Evolutionary conservation across 64 coral and sea anemone genomes (phyloP), one percentile per base, ranked within the genome.

Genomic region (Anthopleura sola): DNA sequence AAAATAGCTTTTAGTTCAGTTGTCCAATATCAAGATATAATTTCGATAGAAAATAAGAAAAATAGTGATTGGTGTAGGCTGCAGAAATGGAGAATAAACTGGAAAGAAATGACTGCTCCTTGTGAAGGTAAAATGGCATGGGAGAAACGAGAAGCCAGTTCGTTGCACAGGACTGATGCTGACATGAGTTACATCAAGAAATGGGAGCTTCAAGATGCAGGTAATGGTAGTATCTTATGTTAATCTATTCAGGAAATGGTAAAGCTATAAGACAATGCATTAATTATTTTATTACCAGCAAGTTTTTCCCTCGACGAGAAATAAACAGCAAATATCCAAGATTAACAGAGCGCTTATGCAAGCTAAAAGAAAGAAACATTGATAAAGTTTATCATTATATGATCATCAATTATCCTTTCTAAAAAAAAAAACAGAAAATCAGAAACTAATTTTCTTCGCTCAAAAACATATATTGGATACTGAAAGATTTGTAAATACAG

Each of bases 11-110:
- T 81, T 18, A 44, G 39, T 81, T 81, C 23, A 31, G 39, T 26
- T 18, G 39, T 46, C 16, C 37, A 81, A 49, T 81, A 49, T 28
- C 78, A 49, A 12, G 78, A 81, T 54, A 21, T 46, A 44, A 10
- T 51, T 23, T 78, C 36, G 18, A 23, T 13, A 10, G 19, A 82
- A 6, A 47, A 40, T 82, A 58, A 86, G 37, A 34, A 91, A 19
- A 78, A 57, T 53, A 28, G 1, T 47, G 88, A 95, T 9, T 95
- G 88, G 93, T 91, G 93, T 36, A 83, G 88, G 24, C 60, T 95
- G 55, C 88, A 95, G 29, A 85, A 84, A 68, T 95, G 93, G 93
- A 85, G 93, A 53, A 36, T 91, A 31, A 88, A 95, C 26, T 95
- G 93, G 93, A 88, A 85, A 54, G 36, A 28, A 40, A 91, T 91